A percentile compares a stretch with the other conserved stretches of the same genome.
phyloP scores from a whole-genome alignment of 35 echinoderm and acorn worm genomes.

The Anneissia japonica region DNA sequence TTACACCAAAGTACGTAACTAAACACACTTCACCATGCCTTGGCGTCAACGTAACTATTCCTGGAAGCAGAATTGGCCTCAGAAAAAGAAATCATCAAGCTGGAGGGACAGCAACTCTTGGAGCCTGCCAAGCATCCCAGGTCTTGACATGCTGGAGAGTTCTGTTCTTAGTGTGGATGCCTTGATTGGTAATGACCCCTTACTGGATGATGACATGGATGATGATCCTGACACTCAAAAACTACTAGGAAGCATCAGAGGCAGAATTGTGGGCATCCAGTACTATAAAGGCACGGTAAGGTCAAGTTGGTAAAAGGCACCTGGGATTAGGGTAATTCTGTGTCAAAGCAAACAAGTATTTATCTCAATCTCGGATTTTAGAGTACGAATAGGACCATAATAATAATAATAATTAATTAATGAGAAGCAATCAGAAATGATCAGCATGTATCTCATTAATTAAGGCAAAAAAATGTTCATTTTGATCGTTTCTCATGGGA shows the following conservation, averaged over 20 bases:
- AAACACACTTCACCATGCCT: neutral
- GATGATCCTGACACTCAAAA: constrained; percentile 16
- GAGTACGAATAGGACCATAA: too few species aligned
- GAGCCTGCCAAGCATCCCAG: neutral
- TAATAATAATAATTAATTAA: too few species aligned
- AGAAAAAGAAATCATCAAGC: neutral
- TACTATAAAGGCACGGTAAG: constrained; percentile 83
- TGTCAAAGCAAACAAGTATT: too few species aligned
- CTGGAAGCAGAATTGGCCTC: neutral
- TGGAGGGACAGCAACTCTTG: neutral
- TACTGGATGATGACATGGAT: constrained; percentile 5
- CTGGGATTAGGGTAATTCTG: neutral
- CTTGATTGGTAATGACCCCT: neutral
- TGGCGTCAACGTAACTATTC: neutral
- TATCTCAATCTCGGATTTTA: too few species aligned
- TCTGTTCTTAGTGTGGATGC: neutral
- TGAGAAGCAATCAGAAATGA: too few species aligned
- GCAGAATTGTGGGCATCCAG: constrained; percentile 68
- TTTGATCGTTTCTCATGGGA: too few species aligned
- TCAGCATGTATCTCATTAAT: too few species aligned
- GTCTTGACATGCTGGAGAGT: neutral
- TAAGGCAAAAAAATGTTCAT: too few species aligned
- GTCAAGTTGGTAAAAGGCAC: neutral
- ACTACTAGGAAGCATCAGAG: constrained; percentile 47
- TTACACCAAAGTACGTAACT: too few species aligned